Percentiles rank a stretch among this genome's conserved stretches.
phyloP scores from a whole-genome alignment of 2,113 vertebrate genomes.

The Glaucidium brasilianum region DNA sequence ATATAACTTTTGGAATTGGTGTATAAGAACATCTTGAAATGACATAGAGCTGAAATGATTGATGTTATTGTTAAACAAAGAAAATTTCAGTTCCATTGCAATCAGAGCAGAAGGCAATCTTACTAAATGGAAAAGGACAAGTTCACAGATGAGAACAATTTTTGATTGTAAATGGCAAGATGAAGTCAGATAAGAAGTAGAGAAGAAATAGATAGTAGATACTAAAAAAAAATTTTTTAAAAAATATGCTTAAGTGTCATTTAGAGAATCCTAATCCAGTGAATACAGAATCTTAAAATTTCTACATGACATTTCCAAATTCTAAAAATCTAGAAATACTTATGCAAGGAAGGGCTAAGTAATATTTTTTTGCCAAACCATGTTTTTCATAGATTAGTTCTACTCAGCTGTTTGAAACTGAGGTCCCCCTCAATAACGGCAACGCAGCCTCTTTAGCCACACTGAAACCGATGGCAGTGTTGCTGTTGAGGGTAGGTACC shows the following conservation, averaged over 20 bases:
- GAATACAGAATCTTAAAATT: background rate
- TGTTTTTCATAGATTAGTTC: background rate
- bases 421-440: background rate
- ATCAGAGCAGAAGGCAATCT: background rate
- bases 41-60: background rate
- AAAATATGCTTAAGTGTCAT: background rate
- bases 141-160: background rate
- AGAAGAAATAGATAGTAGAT: background rate
- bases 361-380: background rate
- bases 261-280: background rate
- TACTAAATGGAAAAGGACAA: background rate
- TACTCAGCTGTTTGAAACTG: background rate
- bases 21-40: background rate
- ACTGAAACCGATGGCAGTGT: background rate
- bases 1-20: background rate
- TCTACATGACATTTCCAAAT: background rate
- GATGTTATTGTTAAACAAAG: background rate
- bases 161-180: background rate
- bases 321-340: background rate
- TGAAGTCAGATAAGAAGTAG: background rate
- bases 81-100: background rate
- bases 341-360: background rate
- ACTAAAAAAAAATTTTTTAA: background rate
- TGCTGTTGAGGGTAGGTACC: too few relatives aligned
- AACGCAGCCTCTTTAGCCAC: fast-evolving